Evolutionary conservation across 2,888 invertebrate genomes (phyloP), one percentile per base, ranked within the genome.

Genomic region (Chloromyia formosa): DNA sequence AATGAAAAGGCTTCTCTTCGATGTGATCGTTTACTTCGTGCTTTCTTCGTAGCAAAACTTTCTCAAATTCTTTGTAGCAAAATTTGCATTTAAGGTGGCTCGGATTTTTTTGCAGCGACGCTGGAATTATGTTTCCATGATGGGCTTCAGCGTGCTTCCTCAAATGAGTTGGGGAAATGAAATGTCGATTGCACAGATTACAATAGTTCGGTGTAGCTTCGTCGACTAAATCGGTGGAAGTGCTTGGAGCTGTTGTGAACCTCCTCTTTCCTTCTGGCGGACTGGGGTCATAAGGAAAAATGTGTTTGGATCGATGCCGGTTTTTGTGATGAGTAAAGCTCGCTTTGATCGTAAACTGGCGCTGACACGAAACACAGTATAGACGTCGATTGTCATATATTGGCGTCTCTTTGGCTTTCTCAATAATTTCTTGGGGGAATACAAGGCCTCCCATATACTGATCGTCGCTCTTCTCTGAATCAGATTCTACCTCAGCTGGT

Each of bases 61-160:
- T 75, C 1, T 78, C 75, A n/a, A 78, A 78, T 23, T 72, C 49
- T 1, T 77, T 68, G 5, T 75, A 74, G 54, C 78, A 78, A 45
- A 74, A 78, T 64, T 75, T 75, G 49, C 78, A 78, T 16, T 61
- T 74, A 0, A 75, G 27, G 23, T 76, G 76, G 5, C 75, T 0
- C 7, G 71, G 71, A n/a, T 71, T 42, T 1, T 71, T n/a, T 14
- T 23, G 22, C 1, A 68, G 49, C 9, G 23, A 12, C n/a, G 20
- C 12, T 1, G 66, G 66, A 22, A 68, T 49, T 14, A 3, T 10
- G 1, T 68, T 23, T 4, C 66, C 66, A 49, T 68, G 66, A 1
- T 53, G 45, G 10, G 1, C 1, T 27, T 27, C 27, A 1, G 66
- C 49, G n/a, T 68, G 66, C 0, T 4, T 10, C 20, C 22, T 18